Conservation (phyloP, 2,888 invertebrate genomes). For the Stramonita haemastoma region DNA sequence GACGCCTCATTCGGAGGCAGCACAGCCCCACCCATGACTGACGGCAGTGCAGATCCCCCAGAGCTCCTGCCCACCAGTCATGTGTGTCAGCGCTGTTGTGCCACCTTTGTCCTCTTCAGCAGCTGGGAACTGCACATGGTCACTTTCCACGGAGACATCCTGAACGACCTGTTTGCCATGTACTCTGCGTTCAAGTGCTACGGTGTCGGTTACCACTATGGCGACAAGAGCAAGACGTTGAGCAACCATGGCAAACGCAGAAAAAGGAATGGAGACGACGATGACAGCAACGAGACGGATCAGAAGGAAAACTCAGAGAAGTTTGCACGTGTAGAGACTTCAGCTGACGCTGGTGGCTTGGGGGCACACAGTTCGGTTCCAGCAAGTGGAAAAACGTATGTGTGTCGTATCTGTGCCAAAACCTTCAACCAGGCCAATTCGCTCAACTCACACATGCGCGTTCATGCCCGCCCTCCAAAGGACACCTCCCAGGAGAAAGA, state of each 20-base stretch:
- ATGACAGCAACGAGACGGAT: not conserved
- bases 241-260: not conserved
- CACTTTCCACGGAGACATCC: not conserved
- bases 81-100: slow-evolving; percentile 2
- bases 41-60: not conserved
- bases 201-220: not conserved
- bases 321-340: not conserved
- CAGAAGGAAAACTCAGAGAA: not conserved
- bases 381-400: not conserved
- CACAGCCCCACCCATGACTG: not conserved
- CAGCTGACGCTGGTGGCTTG: not conserved
- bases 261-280: not conserved
- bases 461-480: too few species aligned
- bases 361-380: not conserved
- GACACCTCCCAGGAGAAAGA: too few species aligned
- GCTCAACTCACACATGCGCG: too few species aligned
- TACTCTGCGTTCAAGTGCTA: not conserved
- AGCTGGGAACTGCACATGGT: not conserved
- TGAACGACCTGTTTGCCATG: not conserved
- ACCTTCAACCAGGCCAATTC: not conserved
- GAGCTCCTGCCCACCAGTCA: not conserved
- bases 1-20: not conserved
- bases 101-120: not conserved
- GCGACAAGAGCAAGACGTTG: not conserved
- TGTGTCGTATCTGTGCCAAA: not conserved